A percentile compares a stretch with the other conserved stretches of the same genome.
Evolutionary conservation across 1,140 invertebrate genomes (phyloP).

Genomic region (Paraescarpia echinospica): DNA sequence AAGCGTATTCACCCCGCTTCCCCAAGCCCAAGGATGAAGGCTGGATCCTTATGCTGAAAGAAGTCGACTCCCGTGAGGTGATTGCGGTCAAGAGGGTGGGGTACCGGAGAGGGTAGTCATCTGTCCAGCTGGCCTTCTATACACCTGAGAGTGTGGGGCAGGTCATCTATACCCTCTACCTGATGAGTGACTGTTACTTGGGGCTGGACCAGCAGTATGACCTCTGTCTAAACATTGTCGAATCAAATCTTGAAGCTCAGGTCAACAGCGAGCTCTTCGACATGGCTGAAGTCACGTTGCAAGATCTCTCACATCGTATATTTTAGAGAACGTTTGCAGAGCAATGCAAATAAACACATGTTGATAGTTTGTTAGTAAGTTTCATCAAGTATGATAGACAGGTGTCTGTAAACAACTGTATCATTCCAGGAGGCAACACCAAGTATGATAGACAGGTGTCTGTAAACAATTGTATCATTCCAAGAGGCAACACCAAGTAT

Average conservation of each 20-base stretch:
- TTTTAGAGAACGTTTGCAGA: neutral
- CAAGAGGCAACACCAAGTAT: too few species aligned
- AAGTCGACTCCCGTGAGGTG: conserved; percentile 71
- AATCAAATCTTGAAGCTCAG: neutral
- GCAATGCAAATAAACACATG: neutral
- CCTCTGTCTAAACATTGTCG: conserved; percentile 53
- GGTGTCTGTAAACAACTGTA: too few species aligned
- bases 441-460: too few species aligned
- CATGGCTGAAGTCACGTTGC: neutral
- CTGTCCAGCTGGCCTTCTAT: conserved; percentile 67
- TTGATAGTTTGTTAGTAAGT: neutral
- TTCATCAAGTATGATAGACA: too few species aligned
- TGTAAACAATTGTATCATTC: too few species aligned
- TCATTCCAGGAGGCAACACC: too few species aligned
- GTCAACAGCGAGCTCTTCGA: conserved; percentile 8
- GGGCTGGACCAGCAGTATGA: conserved; percentile 93
- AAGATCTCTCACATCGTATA: neutral
- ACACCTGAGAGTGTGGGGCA: conserved; percentile 68
- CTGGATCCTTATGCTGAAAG: conserved; percentile 89
- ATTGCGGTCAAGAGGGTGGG: conserved; percentile 79
- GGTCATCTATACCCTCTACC: conserved; percentile 76
- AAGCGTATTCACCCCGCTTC: conserved; percentile 79
- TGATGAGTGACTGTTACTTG: conserved; percentile 92
- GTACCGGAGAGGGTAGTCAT: conserved; percentile 40
- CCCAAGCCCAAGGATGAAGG: conserved; percentile 92